Conservation (phyloP, 92 coral and sea anemone species). For the Scolanthus callimorphus region DNA sequence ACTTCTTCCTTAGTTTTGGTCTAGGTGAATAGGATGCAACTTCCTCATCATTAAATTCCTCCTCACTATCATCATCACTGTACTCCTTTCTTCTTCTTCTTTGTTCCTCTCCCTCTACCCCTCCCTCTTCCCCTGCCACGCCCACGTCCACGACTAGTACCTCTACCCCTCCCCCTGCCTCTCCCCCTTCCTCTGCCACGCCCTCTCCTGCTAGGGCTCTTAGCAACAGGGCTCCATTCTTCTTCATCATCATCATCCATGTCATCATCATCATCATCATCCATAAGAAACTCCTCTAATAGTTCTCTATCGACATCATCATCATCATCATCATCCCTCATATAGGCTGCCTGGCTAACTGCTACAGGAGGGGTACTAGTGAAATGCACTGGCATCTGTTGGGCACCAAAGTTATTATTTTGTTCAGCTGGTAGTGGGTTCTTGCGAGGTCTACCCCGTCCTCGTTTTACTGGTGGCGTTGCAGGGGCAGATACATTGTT, state of each 20-base stretch:
- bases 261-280: slow-evolving; percentile 15
- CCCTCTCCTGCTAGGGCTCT: slow-evolving; percentile 22
- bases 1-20: slow-evolving; percentile 27
- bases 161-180: slow-evolving; percentile 35
- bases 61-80: slow-evolving; percentile 41
- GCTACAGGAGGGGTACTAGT: neutral
- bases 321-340: slow-evolving; percentile 13
- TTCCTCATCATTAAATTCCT: slow-evolving; percentile 23
- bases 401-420: neutral
- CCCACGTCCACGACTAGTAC: slow-evolving; percentile 30
- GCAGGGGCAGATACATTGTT: too few species aligned
- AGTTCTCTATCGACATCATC: slow-evolving; percentile 13
- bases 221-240: slow-evolving; percentile 18
- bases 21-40: neutral
- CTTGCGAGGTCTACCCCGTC: neutral
- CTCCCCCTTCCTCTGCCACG: slow-evolving; percentile 27
- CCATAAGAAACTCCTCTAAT: neutral
- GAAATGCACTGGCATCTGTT: neutral
- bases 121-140: slow-evolving; percentile 40
- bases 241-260: slow-evolving; percentile 36
- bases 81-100: slow-evolving; percentile 31
- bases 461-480: neutral
- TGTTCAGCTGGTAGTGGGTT: neutral
- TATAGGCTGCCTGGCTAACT: neutral
- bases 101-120: slow-evolving; percentile 10